Evolutionary conservation across 2,888 invertebrate species (phyloP).

Genomic region (Lepidocyrtinus sp.): DNA sequence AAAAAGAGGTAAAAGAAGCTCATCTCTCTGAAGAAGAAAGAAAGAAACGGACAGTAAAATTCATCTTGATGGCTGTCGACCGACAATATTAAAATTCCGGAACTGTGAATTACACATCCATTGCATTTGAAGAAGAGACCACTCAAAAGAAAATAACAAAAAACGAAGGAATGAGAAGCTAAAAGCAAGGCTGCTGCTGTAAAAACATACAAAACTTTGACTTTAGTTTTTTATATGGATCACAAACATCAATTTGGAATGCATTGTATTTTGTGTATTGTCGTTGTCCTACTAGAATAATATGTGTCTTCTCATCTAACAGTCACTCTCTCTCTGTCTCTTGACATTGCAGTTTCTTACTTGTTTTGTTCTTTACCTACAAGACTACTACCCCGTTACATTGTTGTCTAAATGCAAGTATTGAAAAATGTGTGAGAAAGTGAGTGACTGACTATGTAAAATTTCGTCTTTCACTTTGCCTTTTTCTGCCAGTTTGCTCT

Average conservation of each 20-base stretch:
- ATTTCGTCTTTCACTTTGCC: slow-evolving; percentile 32
- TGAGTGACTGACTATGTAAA: slow-evolving; percentile 35
- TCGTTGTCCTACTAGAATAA: slow-evolving; percentile 51
- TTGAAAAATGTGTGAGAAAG: slow-evolving; percentile 44
- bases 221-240: not conserved
- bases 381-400: slow-evolving; percentile 16
- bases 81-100: slow-evolving; percentile 66
- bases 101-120: slow-evolving; percentile 66
- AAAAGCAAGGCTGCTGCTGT: slow-evolving; percentile 4
- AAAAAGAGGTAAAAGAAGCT: slow-evolving; percentile 14
- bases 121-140: slow-evolving; percentile 52
- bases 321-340: slow-evolving; percentile 38
- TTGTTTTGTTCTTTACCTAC: not conserved
- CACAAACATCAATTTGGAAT: slow-evolving; percentile 68
- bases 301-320: slow-evolving; percentile 62
- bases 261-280: slow-evolving; percentile 65
- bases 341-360: slow-evolving; percentile 55
- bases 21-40: slow-evolving; percentile 27
- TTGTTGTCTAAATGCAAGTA: slow-evolving; percentile 27
- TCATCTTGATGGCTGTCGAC: slow-evolving; percentile 62
- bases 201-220: not conserved
- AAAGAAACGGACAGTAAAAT: slow-evolving; percentile 60
- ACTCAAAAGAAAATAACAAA: slow-evolving; percentile 49
- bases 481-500: slow-evolving; percentile 27
- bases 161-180: slow-evolving; percentile 29